Evolutionary conservation across 2,113 vertebrate species (phyloP).

Genomic region (Oxygymnocypris stewartii): DNA sequence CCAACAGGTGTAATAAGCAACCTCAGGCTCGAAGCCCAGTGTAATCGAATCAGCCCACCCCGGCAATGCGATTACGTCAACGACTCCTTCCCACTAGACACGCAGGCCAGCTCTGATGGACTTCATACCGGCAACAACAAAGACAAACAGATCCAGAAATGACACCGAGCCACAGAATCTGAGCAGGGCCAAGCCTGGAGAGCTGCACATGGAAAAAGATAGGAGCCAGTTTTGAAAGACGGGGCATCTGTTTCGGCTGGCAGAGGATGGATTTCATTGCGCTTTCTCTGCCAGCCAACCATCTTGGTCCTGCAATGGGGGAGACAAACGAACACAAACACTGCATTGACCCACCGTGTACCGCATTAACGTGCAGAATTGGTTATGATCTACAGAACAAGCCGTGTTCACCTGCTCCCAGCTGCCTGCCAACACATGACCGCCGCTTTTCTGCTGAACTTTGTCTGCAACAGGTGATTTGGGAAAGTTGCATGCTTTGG

Average conservation of each 20-base stretch:
- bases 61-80: not conserved
- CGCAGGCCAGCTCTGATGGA: conserved; percentile 58
- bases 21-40: conserved; percentile 41
- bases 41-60: conserved; percentile 28
- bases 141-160: conserved; percentile 23
- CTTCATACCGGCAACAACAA: conserved; percentile 47
- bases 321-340: conserved; percentile 62
- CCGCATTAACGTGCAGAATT: conserved; percentile 59
- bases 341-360: conserved; percentile 68
- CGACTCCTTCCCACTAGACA: conserved; percentile 51
- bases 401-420: not conserved
- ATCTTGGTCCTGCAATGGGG: conserved; percentile 62
- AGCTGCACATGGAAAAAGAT: conserved; percentile 27
- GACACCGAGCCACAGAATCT: not conserved
- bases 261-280: conserved; percentile 54
- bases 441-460: not conserved
- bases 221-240: conserved; percentile 65
- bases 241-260: conserved; percentile 78
- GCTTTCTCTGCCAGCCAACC: conserved; percentile 67
- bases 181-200: conserved; percentile 19
- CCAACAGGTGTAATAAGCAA: conserved; percentile 53
- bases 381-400: conserved; percentile 49
- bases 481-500: not conserved
- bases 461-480: not conserved
- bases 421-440: not conserved